Evolutionary conservation across 2,888 invertebrate genomes (phyloP).

Genomic region (Incurvaria masculella): DNA sequence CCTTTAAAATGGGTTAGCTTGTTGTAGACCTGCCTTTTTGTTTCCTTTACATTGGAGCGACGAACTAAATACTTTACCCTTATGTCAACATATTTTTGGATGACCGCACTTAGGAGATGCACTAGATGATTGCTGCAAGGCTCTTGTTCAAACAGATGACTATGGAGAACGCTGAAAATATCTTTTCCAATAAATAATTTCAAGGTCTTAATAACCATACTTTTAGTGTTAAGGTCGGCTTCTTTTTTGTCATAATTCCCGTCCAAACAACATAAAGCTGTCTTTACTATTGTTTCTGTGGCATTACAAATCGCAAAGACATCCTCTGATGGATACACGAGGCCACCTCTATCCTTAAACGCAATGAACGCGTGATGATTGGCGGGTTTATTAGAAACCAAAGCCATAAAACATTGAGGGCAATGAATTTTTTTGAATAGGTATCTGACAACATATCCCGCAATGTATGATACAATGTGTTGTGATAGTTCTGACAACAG

Average conservation of each 20-base stretch:
- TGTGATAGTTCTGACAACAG: slow-evolving; percentile 1
- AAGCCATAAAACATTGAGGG: not conserved
- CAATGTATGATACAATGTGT: not conserved
- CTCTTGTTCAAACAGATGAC: slow-evolving; percentile 7
- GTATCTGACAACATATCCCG: slow-evolving; percentile 13
- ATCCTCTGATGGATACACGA: slow-evolving; percentile 13
- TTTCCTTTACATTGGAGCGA: not conserved
- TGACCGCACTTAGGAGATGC: slow-evolving; percentile 4
- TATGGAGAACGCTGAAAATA: slow-evolving; percentile 6
- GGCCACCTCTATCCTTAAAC: slow-evolving; percentile 13
- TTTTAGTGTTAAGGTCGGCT: not conserved
- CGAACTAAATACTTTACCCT: slow-evolving; percentile 8
- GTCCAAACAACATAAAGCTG: not conserved
- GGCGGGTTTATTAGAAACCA: not conserved
- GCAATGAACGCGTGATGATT: slow-evolving; percentile 8
- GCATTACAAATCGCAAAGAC: slow-evolving; percentile 14
- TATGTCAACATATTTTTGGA: slow-evolving; percentile 9
- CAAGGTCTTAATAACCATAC: slow-evolving; percentile 3
- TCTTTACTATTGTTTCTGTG: slow-evolving; percentile 2
- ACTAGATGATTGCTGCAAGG: slow-evolving; percentile 7
- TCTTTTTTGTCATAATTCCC: not conserved
- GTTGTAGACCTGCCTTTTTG: not conserved
- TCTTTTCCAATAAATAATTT: slow-evolving; percentile 7
- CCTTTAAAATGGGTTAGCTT: not conserved
- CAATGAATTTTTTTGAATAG: slow-evolving; percentile 8